Conservation (phyloP, 2,113 vertebrate genomes). For the Nannobrachium achirus region DNA sequence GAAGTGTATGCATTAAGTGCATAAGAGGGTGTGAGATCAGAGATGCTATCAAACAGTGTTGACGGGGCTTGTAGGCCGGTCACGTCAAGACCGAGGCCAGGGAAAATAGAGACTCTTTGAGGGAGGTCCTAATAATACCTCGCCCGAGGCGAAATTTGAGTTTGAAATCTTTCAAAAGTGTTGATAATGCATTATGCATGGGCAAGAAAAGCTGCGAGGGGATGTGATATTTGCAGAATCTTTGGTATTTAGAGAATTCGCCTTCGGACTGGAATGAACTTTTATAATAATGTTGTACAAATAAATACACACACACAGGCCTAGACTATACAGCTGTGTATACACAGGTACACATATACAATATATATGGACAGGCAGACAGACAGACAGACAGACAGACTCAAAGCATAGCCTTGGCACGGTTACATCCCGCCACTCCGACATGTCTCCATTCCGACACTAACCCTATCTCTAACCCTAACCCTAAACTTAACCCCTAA, state of each 20-base stretch:
- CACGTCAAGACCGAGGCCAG: conserved; percentile 20
- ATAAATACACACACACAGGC: too few relatives aligned
- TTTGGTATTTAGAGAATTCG: conserved; percentile 2
- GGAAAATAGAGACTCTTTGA: conserved; percentile 37
- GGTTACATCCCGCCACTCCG: too few relatives aligned
- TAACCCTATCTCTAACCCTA: too few relatives aligned
- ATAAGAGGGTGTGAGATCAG: conserved; percentile 12
- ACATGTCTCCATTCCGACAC: too few relatives aligned
- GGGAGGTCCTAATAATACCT: conserved; percentile 21
- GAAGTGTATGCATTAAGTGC: conserved; percentile 6
- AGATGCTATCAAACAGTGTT: conserved; percentile 34
- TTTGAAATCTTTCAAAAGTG: conserved; percentile 11
- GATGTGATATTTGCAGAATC: conserved; percentile 8
- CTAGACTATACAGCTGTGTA: too few relatives aligned
- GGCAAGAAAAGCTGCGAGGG: conserved; percentile 5
- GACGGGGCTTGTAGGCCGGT: conserved; percentile 17
- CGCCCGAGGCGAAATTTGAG: conserved; percentile 23
- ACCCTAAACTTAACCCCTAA: too few relatives aligned
- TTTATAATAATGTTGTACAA: conserved; percentile 10
- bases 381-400: too few relatives aligned
- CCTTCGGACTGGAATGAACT: not conserved
- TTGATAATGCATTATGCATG: conserved; percentile 28
- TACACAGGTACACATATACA: too few relatives aligned
- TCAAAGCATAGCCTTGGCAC: too few relatives aligned
- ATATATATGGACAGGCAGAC: too few relatives aligned